These are phyloP conservation scores for Acanthisitta chloris DNA, from an alignment of 2,113 vertebrate species.

Conservation along the genomic window DNA sequence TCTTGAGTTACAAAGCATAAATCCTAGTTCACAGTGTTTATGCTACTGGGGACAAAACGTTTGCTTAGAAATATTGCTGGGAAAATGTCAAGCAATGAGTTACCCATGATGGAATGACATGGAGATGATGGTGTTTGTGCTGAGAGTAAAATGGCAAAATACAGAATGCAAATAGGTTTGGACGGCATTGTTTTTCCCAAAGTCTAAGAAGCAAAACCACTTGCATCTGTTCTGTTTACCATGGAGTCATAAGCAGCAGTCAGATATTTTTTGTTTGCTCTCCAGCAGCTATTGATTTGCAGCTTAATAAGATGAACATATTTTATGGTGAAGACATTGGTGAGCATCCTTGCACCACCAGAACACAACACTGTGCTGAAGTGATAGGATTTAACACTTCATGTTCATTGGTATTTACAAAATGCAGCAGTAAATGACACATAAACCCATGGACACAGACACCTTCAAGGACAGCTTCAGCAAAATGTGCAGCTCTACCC, in stretches of 20 bases:
- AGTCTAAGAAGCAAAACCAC: neutral
- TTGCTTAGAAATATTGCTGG: neutral
- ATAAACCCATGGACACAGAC: neutral
- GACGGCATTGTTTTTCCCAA: neutral
- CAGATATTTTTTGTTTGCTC: neutral
- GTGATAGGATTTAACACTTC: neutral
- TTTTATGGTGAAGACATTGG: neutral
- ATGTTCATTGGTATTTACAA: neutral
- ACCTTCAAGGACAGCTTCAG: neutral
- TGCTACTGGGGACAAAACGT: neutral
- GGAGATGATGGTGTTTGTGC: neutral
- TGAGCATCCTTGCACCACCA: neutral
- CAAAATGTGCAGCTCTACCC: neutral
- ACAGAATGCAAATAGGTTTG: neutral
- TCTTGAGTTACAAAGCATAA: neutral
- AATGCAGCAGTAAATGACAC: neutral
- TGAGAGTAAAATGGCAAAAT: conserved; percentile 12
- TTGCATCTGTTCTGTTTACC: neutral
- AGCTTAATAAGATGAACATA: neutral
- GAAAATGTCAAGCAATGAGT: conserved; percentile 3
- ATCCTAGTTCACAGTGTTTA: neutral
- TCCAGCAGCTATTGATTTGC: neutral
- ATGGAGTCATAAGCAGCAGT: neutral
- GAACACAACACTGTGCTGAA: neutral
- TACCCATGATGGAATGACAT: neutral